These are phyloP conservation scores for Heliconius himera DNA, from an alignment of 1,140 invertebrate species.

Conservation along the genomic window DNA sequence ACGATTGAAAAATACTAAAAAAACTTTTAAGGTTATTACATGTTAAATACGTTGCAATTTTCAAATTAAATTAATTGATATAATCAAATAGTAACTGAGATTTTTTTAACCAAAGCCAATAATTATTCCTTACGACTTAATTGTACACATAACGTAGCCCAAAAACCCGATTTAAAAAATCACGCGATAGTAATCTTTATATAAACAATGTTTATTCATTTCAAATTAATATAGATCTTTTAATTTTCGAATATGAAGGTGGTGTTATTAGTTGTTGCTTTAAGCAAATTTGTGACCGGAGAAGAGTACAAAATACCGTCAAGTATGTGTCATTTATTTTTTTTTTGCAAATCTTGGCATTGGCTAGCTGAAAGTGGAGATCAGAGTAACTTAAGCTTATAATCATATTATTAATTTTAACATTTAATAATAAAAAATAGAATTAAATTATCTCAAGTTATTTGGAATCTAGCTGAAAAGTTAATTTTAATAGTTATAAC, in stretches of 20 bases:
- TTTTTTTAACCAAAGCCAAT: neutral
- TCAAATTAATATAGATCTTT: neutral
- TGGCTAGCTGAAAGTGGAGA: too few relatives aligned
- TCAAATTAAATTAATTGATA: too few relatives aligned
- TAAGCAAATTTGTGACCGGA: neutral
- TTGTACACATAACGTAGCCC: neutral
- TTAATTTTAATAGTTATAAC: too few relatives aligned
- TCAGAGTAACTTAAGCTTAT: too few relatives aligned
- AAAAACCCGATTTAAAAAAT: conserved; percentile 1
- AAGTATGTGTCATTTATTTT: neutral
- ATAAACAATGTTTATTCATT: neutral
- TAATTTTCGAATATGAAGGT: neutral
- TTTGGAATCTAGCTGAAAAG: too few relatives aligned
- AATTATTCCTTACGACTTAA: neutral
- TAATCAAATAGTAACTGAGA: neutral
- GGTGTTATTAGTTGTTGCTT: neutral
- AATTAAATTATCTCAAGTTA: too few relatives aligned
- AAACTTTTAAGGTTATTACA: too few relatives aligned
- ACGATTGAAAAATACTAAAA: too few relatives aligned
- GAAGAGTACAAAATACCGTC: neutral
- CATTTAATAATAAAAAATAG: too few relatives aligned
- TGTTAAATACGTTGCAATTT: too few relatives aligned
- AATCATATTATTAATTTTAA: too few relatives aligned
- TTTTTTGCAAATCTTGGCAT: neutral
- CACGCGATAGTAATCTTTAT: neutral